A percentile compares a stretch with the other conserved stretches of the same genome.
Conservation (phyloP, 2,888 invertebrate species). For the Drosophila ustulata region DNA sequence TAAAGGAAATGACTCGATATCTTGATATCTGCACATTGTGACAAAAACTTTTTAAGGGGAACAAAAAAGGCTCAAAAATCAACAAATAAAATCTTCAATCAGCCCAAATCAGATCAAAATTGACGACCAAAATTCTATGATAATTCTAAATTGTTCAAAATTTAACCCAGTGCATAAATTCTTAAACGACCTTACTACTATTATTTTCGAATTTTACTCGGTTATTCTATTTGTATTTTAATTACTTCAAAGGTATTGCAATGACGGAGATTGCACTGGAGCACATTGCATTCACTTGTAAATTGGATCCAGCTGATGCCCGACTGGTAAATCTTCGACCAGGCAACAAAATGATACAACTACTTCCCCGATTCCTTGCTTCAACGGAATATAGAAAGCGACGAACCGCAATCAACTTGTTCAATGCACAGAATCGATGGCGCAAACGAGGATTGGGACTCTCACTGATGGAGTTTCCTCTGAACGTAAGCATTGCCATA, state of each 20-base stretch:
- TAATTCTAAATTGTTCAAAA: no score
- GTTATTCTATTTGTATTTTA: no score
- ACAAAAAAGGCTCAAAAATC: no score
- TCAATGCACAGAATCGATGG: conserved; percentile 91
- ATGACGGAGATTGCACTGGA: conserved; percentile 88
- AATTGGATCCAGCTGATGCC: conserved; percentile 87
- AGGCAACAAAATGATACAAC: conserved; percentile 83
- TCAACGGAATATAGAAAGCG: conserved; percentile 87
- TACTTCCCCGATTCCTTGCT: conserved; percentile 86
- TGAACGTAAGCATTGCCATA: conserved; percentile 29
- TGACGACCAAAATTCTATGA: no score
- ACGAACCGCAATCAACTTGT: conserved; percentile 86
- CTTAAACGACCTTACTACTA: no score
- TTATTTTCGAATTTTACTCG: no score
- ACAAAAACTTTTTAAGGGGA: no score
- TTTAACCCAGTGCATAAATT: no score
- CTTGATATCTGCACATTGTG: no score
- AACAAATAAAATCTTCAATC: no score
- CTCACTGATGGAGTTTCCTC: conserved; percentile 87
- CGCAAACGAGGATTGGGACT: conserved; percentile 90
- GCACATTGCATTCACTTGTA: conserved; percentile 87
- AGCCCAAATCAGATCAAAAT: no score
- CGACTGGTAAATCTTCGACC: conserved; percentile 86
- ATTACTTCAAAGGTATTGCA: conserved; percentile 83
- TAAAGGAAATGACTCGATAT: no score